phyloP scores from a whole-genome alignment of 2,888 invertebrate species.

The Stenichneumon culpator region DNA sequence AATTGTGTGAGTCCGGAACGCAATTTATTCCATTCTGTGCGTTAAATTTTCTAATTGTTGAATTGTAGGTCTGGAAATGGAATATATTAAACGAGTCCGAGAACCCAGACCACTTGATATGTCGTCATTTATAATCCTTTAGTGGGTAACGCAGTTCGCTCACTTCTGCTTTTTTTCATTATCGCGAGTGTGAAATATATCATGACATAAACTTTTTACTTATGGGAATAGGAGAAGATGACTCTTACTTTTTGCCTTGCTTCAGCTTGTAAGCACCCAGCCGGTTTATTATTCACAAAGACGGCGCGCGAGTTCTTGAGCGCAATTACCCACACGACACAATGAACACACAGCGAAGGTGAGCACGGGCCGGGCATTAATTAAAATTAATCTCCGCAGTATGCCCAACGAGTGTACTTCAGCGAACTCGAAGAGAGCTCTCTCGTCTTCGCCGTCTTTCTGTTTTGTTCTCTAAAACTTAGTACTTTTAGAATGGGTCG shows the following conservation, averaged over 20 bases:
- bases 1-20: too few relatives aligned
- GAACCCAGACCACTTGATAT: too few relatives aligned
- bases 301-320: constrained; percentile 53
- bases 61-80: too few relatives aligned
- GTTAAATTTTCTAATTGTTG: not conserved
- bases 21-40: not conserved
- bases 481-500: not conserved
- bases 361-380: constrained; percentile 65
- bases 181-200: not conserved
- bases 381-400: constrained; percentile 67
- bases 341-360: constrained; percentile 39
- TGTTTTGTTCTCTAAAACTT: not conserved
- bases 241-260: constrained; percentile 13
- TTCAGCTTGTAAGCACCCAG: constrained; percentile 29
- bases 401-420: constrained; percentile 33
- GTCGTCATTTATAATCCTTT: not conserved
- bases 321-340: constrained; percentile 67
- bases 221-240: not conserved
- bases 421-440: constrained; percentile 26
- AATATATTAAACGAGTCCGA: too few relatives aligned
- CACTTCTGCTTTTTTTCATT: not conserved
- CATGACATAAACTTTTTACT: not conserved
- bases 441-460: not conserved
- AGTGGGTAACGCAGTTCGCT: not conserved
- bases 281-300: constrained; percentile 60